phyloP scores from a whole-genome alignment of 2,888 invertebrate genomes.

The Apodemia duryi region DNA sequence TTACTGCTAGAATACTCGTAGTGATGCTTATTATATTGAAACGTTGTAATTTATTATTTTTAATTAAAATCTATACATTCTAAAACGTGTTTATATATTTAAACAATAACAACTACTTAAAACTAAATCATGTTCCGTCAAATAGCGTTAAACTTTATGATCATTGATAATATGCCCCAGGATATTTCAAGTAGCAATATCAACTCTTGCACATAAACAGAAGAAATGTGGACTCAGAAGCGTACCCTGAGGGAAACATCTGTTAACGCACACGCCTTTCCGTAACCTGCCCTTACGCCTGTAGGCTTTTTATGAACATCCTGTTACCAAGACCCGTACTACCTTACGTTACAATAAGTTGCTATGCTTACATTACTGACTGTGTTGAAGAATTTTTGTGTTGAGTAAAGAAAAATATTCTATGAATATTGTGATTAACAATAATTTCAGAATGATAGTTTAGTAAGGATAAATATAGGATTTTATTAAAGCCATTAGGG shows the following conservation, averaged over 20 bases:
- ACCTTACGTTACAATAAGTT: neutral
- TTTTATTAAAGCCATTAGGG: conserved; percentile 63
- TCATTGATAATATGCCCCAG: conserved; percentile 40
- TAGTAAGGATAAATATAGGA: conserved; percentile 47
- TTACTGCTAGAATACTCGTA: too few species aligned
- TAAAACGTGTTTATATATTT: neutral
- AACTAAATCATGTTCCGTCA: conserved; percentile 26
- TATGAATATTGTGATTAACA: conserved; percentile 35
- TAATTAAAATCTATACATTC: too few species aligned
- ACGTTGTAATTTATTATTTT: too few species aligned
- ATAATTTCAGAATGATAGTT: conserved; percentile 9
- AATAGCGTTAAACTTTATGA: conserved; percentile 30
- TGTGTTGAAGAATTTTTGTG: neutral
- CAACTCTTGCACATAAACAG: conserved; percentile 36
- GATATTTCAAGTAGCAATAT: conserved; percentile 38
- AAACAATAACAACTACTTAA: neutral
- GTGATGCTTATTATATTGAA: too few species aligned
- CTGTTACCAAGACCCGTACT: conserved; percentile 26
- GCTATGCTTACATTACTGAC: conserved; percentile 36
- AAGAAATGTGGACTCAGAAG: conserved; percentile 48
- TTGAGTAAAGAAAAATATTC: conserved; percentile 23
- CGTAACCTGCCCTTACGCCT: conserved; percentile 38
- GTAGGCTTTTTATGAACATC: conserved; percentile 51
- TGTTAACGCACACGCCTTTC: conserved; percentile 34
- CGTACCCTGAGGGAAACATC: conserved; percentile 52